phyloP scores from a whole-genome alignment of 2,888 invertebrate species.

The Dicranocentrus wangi region DNA sequence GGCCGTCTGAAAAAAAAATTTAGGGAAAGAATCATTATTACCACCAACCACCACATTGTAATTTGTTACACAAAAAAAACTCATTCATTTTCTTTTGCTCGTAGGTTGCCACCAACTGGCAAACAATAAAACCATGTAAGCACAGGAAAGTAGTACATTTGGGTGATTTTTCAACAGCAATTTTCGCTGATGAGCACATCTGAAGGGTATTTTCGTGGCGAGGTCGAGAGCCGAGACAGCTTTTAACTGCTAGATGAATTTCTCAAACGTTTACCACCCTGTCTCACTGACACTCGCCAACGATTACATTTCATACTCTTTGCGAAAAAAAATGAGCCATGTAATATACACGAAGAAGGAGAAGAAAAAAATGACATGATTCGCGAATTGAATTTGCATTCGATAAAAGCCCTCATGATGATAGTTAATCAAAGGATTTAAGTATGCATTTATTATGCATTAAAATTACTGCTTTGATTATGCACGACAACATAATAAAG shows the following conservation, averaged over 20 bases:
- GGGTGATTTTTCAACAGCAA: slow-evolving; percentile 6
- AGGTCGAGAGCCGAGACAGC: too few relatives aligned
- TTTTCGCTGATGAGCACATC: not conserved
- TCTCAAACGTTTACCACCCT: too few relatives aligned
- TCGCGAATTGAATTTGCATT: slow-evolving; percentile 18
- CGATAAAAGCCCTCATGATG: not conserved
- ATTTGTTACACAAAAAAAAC: not conserved
- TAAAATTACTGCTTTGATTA: not conserved
- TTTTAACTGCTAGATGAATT: too few relatives aligned
- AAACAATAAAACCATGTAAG: slow-evolving; percentile 14
- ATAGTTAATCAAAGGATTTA: slow-evolving; percentile 8
- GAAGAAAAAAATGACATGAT: not conserved
- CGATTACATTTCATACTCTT: too few relatives aligned
- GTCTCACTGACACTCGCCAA: too few relatives aligned
- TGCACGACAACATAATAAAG: too few relatives aligned
- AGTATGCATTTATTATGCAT: slow-evolving; percentile 7
- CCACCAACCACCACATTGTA: slow-evolving; percentile 1
- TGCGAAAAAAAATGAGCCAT: not conserved
- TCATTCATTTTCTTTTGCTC: too few relatives aligned
- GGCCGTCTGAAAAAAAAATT: not conserved
- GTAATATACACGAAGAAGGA: not conserved
- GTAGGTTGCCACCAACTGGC: not conserved
- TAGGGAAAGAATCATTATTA: not conserved
- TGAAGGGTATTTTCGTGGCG: too few relatives aligned
- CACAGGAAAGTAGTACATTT: not conserved